A percentile compares a stretch with the other conserved stretches of the same genome.
Evolutionary conservation across 2,113 vertebrate genomes (phyloP).

Genomic region (Geococcyx californianus): DNA sequence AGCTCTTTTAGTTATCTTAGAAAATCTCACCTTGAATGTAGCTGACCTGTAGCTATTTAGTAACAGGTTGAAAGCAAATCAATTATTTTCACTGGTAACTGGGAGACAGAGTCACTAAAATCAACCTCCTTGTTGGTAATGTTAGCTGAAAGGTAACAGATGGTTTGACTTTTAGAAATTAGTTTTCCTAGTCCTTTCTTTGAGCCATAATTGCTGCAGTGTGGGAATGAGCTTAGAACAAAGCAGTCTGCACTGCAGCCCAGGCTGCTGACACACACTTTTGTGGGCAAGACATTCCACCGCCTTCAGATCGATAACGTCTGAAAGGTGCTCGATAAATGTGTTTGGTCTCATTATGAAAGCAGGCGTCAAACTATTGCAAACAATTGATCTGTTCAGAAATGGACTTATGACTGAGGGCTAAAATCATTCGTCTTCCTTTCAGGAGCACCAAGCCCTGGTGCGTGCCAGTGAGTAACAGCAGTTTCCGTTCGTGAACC

Average conservation of each 20-base stretch:
- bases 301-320: rapidly evolving
- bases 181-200: neutral
- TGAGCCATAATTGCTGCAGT: rapidly evolving
- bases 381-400: neutral
- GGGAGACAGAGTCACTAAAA: neutral
- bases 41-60: neutral
- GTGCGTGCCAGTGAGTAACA: neutral
- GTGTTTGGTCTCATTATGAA: neutral
- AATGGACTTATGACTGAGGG: neutral
- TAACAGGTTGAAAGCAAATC: neutral
- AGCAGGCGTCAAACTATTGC: neutral
- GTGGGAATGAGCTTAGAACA: neutral
- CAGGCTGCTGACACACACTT: neutral
- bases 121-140: neutral
- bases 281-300: rapidly evolving
- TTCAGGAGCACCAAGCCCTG: neutral
- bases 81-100: neutral
- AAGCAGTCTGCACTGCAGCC: neutral
- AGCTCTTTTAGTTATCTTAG: neutral
- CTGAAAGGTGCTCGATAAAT: neutral
- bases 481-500: neutral
- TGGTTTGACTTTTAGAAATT: neutral
- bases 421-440: neutral
- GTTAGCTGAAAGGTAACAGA: neutral
- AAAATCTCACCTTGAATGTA: neutral